Conservation (phyloP, 1,140 invertebrate species). For the Zaprionus tsacasi region DNA sequence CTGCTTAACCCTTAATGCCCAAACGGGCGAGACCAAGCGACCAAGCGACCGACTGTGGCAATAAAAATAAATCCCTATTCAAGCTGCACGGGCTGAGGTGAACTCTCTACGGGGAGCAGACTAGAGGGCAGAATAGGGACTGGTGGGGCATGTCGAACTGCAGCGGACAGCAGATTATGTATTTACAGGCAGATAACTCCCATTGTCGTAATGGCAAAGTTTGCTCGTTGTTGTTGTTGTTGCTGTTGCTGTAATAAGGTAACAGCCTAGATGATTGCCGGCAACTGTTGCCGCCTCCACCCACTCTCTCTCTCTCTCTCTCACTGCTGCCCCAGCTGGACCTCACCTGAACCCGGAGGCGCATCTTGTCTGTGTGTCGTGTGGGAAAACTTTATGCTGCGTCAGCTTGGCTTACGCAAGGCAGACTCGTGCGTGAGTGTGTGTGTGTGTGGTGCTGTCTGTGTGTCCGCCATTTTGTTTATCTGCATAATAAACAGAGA, state of each 20-base stretch:
- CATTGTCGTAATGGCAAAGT: conserved; percentile 71
- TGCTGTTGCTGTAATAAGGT: conserved; percentile 74
- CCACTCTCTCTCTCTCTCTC: neutral
- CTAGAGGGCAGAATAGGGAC: conserved; percentile 1
- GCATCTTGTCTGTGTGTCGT: conserved; percentile 18
- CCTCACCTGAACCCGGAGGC: neutral
- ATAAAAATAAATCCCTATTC: conserved; percentile 81
- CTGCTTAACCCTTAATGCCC: conserved; percentile 78
- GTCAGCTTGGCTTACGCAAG: conserved; percentile 63
- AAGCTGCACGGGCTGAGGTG: conserved; percentile 47
- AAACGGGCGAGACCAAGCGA: conserved; percentile 15
- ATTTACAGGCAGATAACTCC: conserved; percentile 79
- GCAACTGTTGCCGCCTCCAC: conserved; percentile 64
- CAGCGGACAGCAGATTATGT: conserved; percentile 72
- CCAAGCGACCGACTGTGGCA: conserved; percentile 46
- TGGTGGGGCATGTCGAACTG: conserved; percentile 17
- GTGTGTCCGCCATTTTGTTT: conserved; percentile 68
- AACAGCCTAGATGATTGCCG: conserved; percentile 79
- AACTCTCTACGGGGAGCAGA: neutral
- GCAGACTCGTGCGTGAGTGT: neutral
- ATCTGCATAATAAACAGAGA: conserved; percentile 80
- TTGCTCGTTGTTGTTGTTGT: conserved; percentile 38
- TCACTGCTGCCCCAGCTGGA: neutral
- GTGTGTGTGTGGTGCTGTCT: conserved; percentile 13
- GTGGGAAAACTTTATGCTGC: conserved; percentile 61